Percentiles rank a stretch among this genome's conserved stretches.
Evolutionary conservation across 2,113 vertebrate species (phyloP).

Genomic region (Peromyscus maniculatus): DNA sequence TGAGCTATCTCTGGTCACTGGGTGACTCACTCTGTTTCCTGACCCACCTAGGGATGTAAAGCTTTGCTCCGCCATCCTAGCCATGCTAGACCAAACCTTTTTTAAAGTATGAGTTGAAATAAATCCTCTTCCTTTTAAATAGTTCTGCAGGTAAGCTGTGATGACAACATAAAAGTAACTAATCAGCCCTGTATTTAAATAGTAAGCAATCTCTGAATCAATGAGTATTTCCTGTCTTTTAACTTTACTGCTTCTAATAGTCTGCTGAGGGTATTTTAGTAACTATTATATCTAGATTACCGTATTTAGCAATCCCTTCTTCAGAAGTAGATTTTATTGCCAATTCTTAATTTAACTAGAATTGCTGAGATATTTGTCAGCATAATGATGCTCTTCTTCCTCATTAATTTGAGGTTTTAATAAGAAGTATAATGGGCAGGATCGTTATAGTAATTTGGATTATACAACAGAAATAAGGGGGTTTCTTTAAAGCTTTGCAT

Average conservation of each 20-base stretch:
- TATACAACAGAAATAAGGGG: neutral
- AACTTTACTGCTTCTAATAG: neutral
- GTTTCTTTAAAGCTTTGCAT: neutral
- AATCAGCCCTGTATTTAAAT: constrained; percentile 4
- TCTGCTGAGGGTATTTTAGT: constrained; percentile 42
- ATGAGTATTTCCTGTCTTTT: constrained; percentile 3
- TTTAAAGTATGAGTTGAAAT: neutral
- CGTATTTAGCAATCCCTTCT: neutral
- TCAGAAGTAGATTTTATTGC: constrained; percentile 1
- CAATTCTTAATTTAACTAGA: constrained; percentile 20
- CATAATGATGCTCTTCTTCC: neutral
- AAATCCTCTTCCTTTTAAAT: neutral
- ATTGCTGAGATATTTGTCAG: neutral
- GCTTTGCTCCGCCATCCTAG: neutral
- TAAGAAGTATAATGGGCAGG: neutral
- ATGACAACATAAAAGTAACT: neutral
- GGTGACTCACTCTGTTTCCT: neutral
- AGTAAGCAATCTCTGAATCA: neutral
- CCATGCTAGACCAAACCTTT: neutral
- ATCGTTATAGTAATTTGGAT: neutral
- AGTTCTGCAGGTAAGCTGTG: neutral
- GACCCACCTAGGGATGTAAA: too few species aligned
- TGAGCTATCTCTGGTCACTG: neutral
- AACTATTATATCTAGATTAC: neutral
- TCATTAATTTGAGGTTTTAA: neutral